Conservation (phyloP, 2,888 invertebrate species). For the Ectropis crepuscularia region DNA sequence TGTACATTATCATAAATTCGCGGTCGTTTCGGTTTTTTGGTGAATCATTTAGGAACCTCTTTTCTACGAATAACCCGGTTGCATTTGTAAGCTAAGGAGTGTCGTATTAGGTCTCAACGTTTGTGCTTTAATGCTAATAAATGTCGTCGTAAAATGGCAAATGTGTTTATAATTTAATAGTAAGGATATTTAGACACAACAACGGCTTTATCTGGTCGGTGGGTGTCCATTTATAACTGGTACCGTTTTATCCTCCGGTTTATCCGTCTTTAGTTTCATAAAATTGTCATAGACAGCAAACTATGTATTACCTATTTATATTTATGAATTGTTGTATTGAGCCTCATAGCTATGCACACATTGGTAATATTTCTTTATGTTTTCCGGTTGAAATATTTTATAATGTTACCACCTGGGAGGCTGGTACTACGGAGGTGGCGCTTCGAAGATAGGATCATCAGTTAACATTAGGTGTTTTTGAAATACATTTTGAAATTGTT, state of each 20-base stretch:
- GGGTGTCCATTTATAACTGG: constrained; percentile 43
- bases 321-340: neutral
- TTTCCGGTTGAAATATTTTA: too few species aligned
- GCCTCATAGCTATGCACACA: too few species aligned
- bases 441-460: too few species aligned
- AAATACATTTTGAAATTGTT: too few species aligned
- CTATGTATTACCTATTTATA: neutral
- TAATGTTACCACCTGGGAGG: too few species aligned
- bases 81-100: constrained; percentile 22
- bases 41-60: constrained; percentile 33
- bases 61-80: constrained; percentile 36
- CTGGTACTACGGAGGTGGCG: too few species aligned
- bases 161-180: constrained; percentile 22
- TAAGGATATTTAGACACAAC: constrained; percentile 12
- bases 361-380: too few species aligned
- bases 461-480: too few species aligned
- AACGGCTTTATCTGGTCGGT: constrained; percentile 37
- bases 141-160: constrained; percentile 21
- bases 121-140: constrained; percentile 16
- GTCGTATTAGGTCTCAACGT: constrained; percentile 8
- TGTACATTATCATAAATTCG: constrained; percentile 36
- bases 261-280: constrained; percentile 8
- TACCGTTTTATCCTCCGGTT: constrained; percentile 24
- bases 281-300: constrained; percentile 12
- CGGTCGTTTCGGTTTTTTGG: constrained; percentile 35